phyloP scores from a whole-genome alignment of 2,113 vertebrate genomes.

The Gorsachius goisagi region DNA sequence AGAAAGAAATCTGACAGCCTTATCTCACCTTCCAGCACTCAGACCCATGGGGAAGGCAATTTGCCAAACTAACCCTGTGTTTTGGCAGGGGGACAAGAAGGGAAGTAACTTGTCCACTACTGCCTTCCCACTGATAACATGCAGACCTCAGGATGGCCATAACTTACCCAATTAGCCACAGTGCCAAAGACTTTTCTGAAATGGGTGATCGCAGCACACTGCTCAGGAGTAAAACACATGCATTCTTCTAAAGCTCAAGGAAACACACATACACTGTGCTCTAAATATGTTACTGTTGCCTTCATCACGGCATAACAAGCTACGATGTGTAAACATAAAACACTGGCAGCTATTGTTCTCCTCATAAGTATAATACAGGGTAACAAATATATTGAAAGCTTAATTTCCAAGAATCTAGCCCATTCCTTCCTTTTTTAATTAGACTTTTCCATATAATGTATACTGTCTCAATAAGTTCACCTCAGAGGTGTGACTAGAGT shows the following conservation, averaged over 20 bases:
- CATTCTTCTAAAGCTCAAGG: not conserved
- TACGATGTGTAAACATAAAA: not conserved
- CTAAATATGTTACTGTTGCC: not conserved
- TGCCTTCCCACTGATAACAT: not conserved
- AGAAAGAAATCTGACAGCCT: not conserved
- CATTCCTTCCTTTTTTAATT: not conserved
- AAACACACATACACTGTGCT: not conserved
- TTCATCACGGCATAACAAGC: not conserved
- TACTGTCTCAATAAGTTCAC: not conserved
- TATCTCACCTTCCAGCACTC: not conserved
- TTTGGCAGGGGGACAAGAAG: not conserved
- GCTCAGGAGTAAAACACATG: not conserved
- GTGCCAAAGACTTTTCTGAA: not conserved
- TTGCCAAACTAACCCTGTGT: not conserved
- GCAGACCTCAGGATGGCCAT: not conserved
- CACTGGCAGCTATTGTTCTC: not conserved
- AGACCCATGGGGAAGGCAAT: not conserved
- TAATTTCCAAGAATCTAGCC: not conserved
- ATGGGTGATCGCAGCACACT: not conserved
- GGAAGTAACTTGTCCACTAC: not conserved
- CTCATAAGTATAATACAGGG: not conserved
- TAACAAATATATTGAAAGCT: not conserved
- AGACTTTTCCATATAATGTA: not conserved
- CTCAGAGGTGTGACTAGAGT: not conserved
- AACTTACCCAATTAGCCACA: not conserved